A percentile compares a stretch with the other conserved stretches of the same genome.
Conservation (phyloP, 2,113 vertebrate genomes). For the Pseudonaja textilis region DNA sequence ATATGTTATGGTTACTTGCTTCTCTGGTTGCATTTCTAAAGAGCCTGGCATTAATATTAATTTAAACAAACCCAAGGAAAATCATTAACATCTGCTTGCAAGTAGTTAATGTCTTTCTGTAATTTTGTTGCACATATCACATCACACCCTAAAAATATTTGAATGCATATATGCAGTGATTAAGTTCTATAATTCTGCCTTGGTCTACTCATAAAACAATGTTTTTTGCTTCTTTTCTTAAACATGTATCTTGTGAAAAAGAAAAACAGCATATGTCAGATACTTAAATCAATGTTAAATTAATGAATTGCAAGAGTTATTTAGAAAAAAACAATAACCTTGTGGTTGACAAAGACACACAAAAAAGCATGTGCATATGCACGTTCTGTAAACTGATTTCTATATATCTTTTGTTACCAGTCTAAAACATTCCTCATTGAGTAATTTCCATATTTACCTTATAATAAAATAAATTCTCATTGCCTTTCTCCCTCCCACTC, state of each 20-base stretch:
- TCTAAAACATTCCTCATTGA: not conserved
- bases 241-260: not conserved
- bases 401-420: not conserved
- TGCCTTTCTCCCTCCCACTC: no score
- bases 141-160: not conserved
- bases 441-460: not conserved
- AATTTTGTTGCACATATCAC: not conserved
- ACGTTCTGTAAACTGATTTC: not conserved
- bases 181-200: not conserved
- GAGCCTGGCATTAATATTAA: not conserved
- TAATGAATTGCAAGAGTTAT: slow-evolving; percentile 5
- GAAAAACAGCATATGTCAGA: not conserved
- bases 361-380: not conserved
- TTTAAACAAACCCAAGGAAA: not conserved
- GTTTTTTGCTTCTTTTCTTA: not conserved
- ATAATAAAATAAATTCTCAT: not conserved
- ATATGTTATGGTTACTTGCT: not conserved
- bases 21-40: not conserved
- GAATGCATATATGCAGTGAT: not conserved
- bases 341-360: not conserved
- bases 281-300: slow-evolving; percentile 32
- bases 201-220: not conserved
- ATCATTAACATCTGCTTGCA: not conserved
- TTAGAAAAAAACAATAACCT: not conserved
- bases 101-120: not conserved